These are phyloP conservation scores for Drosophila sturtevanti DNA, from an alignment of 1,140 invertebrate genomes.

Conservation along the genomic window DNA sequence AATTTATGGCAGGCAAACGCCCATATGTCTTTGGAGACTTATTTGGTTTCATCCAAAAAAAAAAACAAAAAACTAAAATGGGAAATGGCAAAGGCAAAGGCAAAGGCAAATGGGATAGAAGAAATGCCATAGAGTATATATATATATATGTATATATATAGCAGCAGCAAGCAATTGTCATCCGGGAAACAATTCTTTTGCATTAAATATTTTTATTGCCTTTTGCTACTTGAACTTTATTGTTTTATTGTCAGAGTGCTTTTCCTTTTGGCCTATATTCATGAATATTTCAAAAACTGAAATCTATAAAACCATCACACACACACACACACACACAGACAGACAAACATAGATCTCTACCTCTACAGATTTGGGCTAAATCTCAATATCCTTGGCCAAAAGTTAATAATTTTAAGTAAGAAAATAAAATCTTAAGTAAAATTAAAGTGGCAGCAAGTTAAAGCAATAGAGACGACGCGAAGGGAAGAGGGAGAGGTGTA, in stretches of 20 bases:
- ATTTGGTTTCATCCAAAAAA: constrained; percentile 43
- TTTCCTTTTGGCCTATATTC: constrained; percentile 24
- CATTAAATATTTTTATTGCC: constrained; percentile 78
- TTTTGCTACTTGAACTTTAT: constrained; percentile 59
- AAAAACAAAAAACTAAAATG: constrained; percentile 6
- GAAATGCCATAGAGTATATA: too few relatives aligned
- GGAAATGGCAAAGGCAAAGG: not conserved
- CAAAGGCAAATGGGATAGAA: too few relatives aligned
- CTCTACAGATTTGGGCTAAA: too few relatives aligned
- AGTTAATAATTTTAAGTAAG: constrained; percentile 78
- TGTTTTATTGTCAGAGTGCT: constrained; percentile 63
- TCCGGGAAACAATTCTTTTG: constrained; percentile 66
- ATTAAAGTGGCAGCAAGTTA: constrained; percentile 50
- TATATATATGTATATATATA: too few relatives aligned
- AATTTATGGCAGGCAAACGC: constrained; percentile 70
- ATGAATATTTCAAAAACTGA: constrained; percentile 72
- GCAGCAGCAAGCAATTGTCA: constrained; percentile 63
- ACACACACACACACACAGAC: constrained; percentile 19
- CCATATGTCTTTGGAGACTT: constrained; percentile 78
- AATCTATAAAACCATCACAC: constrained; percentile 47
- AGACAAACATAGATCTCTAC: too few relatives aligned
- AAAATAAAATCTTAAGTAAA: constrained; percentile 47
- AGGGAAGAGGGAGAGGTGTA: not conserved
- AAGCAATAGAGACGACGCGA: not conserved
- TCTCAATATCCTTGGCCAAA: constrained; percentile 43